Conservation (phyloP, 2,113 vertebrate genomes). For the Varanus komodoensis region DNA sequence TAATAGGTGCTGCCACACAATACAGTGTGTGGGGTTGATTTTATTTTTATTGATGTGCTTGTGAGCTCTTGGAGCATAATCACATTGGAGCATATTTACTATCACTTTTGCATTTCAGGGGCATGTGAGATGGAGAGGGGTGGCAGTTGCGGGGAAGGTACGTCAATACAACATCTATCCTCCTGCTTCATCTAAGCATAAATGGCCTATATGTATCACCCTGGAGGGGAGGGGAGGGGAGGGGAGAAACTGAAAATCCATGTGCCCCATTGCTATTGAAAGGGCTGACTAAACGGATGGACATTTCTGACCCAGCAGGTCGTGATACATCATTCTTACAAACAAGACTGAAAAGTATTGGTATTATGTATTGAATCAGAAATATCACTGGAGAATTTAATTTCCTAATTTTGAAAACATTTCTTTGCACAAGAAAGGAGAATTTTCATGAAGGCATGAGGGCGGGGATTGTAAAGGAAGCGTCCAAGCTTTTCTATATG, state of each 20-base stretch:
- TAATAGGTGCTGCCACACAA: constrained; percentile 14
- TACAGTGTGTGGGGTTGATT: neutral
- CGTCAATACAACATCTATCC: neutral
- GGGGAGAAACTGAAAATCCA: neutral
- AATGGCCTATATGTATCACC: neutral
- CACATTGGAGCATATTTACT: neutral
- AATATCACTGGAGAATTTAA: neutral
- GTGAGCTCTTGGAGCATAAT: constrained; percentile 10
- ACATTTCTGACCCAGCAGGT: neutral
- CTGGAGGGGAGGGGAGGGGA: neutral
- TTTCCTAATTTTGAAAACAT: neutral
- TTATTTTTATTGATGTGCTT: neutral
- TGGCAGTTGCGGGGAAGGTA: neutral
- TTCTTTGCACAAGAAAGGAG: neutral
- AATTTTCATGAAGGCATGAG: neutral
- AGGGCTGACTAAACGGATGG: neutral
- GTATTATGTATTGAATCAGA: neutral
- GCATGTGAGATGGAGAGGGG: neutral
- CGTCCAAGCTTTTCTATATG: no score
- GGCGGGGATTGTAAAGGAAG: neutral
- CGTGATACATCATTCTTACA: neutral
- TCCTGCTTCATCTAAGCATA: neutral
- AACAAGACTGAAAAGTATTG: neutral
- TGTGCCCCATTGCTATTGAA: neutral
- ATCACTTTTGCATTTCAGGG: constrained; percentile 2